Conservation (phyloP, 2,797 vertebrate genomes). For the Liasis olivaceus region DNA sequence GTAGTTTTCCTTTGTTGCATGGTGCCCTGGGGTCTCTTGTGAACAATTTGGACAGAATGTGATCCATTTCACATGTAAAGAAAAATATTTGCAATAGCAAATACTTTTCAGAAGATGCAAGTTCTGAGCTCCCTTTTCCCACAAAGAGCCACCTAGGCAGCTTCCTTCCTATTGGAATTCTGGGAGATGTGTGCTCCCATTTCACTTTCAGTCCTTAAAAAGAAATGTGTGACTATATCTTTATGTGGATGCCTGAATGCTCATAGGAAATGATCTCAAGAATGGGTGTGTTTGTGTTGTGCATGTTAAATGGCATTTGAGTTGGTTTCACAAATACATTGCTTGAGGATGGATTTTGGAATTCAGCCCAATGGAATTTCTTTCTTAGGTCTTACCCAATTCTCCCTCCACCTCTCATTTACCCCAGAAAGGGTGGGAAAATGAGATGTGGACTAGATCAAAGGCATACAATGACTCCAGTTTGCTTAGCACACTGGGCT, state of each 20-base stretch:
- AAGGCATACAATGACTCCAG: not conserved
- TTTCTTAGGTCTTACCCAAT: not conserved
- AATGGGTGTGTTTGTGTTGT: not conserved
- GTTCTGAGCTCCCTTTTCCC: not conserved
- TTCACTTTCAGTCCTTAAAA: not conserved
- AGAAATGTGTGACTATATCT: not conserved
- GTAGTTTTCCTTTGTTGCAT: not conserved
- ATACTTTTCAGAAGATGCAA: not conserved
- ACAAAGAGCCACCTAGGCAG: not conserved
- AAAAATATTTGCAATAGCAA: not conserved
- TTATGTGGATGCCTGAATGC: not conserved
- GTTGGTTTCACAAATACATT: not conserved
- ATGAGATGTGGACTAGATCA: not conserved
- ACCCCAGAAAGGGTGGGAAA: not conserved
- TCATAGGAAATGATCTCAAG: not conserved
- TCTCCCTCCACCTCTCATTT: not conserved
- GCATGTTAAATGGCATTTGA: not conserved
- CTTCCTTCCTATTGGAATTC: not conserved
- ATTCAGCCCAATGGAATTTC: not conserved
- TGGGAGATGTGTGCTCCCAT: not conserved
- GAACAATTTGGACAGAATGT: not conserved
- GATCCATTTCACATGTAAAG: not conserved
- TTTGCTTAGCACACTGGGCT: not conserved
- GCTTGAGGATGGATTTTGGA: not conserved
- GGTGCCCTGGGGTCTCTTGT: not conserved